Conservation (phyloP, 1,140 invertebrate species). For the Pygmarrhopalites habei region DNA sequence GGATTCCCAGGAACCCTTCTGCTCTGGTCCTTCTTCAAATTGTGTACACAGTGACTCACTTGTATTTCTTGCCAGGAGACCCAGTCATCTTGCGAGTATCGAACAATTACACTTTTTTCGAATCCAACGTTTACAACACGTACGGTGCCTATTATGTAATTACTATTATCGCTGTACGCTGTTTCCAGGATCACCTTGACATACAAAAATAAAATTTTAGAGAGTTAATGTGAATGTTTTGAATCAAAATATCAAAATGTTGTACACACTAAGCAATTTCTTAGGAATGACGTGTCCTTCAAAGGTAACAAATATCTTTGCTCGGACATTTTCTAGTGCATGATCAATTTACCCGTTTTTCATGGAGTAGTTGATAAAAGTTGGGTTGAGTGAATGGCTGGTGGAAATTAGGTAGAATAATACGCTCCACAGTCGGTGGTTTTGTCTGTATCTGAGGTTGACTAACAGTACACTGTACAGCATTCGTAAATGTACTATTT, state of each 20-base stretch:
- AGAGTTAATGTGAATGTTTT: no score
- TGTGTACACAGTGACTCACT: no score
- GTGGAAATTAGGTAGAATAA: constrained; percentile 17
- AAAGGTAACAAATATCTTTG: no score
- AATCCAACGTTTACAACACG: constrained; percentile 84
- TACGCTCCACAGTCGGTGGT: not conserved
- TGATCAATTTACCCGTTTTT: constrained; percentile 1
- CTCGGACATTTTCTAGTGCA: no score
- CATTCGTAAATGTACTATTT: constrained; percentile 1
- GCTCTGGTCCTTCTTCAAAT: no score
- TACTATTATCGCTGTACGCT: constrained; percentile 59
- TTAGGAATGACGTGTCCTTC: no score
- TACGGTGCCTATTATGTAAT: constrained; percentile 73
- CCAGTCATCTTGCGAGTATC: constrained; percentile 83
- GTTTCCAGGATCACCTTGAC: constrained; percentile 59
- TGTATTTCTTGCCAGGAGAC: constrained; percentile 70
- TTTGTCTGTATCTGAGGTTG: not conserved
- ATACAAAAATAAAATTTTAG: constrained; percentile 1
- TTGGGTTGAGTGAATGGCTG: constrained; percentile 9
- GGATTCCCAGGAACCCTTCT: no score
- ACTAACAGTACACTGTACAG: no score
- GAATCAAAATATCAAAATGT: no score
- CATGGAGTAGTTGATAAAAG: constrained; percentile 13
- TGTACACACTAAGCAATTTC: no score
- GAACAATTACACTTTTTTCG: constrained; percentile 78